Base-by-base conservation (phyloP, 2,113 vertebrate species). In the Apaloderma vittatum region DNA sequence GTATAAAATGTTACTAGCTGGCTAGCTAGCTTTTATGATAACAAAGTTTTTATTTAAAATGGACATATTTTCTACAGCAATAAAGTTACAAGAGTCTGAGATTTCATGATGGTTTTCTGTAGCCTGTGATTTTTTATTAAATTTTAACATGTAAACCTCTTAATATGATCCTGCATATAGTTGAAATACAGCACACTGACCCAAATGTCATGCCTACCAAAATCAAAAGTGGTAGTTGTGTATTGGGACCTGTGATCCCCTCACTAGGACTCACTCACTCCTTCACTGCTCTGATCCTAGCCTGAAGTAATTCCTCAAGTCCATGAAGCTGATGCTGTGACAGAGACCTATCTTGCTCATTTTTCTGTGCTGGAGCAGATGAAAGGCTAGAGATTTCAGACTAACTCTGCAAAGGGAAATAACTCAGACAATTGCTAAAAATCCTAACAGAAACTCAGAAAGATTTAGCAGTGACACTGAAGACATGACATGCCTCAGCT, bases 1-100 rank as follows among this genome's bases (percentile, higher is more conserved):
- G 0, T 24, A 55, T 4, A n/a, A 81, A 88, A 20, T 5, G 1
- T 30, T 36, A 22, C 5, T 68, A 34, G 8, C 18, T 11, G 2
- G 36, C 13, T 43, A 67, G 21, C 12, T 67, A 19, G 26, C 27
- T 58, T 46, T 65, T 52, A 91, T 61, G 7, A 46, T n/a, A 76
- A 63, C 37, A 3, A 79, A 8, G 5, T 6, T 79, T 74, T 82
- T 68, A 30, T 61, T 86, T 70, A 13, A 94, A 91, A 83, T 23
- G 3, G 9, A 8, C 3, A 49, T n/a, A 2, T 74, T 82, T 86
- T 90, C 30, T 86, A 23, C 23, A 66, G 26, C 15, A 86, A 40
- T 58, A 74, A 58, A 11, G 1, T 52, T 37, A 46, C 9, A 3
- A 11, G 8, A 48, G 6, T 14, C 29, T 79, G 17, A 46, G 45